Evolutionary conservation across 2,797 vertebrate genomes (phyloP), one percentile per base, ranked within the genome.

Genomic region (Sebastes vulpes): DNA sequence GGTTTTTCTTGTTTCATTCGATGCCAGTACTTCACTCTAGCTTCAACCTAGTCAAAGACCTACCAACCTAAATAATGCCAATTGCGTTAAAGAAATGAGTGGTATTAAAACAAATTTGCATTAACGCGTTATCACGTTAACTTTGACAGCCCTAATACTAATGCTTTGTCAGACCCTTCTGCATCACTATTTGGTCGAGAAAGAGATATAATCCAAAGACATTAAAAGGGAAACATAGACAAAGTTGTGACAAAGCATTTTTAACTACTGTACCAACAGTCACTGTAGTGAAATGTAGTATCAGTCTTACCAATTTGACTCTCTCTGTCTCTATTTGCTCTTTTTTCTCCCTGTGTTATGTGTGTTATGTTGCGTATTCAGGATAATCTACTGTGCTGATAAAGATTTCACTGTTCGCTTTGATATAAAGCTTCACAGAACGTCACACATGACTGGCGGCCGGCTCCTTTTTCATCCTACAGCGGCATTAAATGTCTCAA

Each of bases 401-500:
- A 58, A 82, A 89, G 85, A 95, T 97, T 96, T 96, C 95, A 95
- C 93, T 86, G 95, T 96, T 96, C 95, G 96, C 16, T 96, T 96
- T 94, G 79, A 90, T 86, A 74, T 79, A 81, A 87, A 68, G 69
- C 81, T 85, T 73, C 54, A 72, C 82, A 85, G 77, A 91, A 74
- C 48, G 52, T 82, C 77, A 79, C 80, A 84, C 80, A 25, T 35
- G 61, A 79, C 84, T 86, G 72, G 72, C 82, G 77, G 79, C 69
- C 7, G 9, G 67, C 79, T 87, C 75, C 72, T 83, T 86, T 90
- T 81, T 91, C 81, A 87, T 93, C 87, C 82, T 74, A 80, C 79
- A 25, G 83, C 83, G 88, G 79, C 88, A 75, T 89, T 90, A 88
- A 92, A 93, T 85, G 89, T 89, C 91, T 93, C 92, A 73, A 66